phyloP scores from a whole-genome alignment of 37 sponge, comb jelly and placozoan species.

The Haliclona indistincta region DNA sequence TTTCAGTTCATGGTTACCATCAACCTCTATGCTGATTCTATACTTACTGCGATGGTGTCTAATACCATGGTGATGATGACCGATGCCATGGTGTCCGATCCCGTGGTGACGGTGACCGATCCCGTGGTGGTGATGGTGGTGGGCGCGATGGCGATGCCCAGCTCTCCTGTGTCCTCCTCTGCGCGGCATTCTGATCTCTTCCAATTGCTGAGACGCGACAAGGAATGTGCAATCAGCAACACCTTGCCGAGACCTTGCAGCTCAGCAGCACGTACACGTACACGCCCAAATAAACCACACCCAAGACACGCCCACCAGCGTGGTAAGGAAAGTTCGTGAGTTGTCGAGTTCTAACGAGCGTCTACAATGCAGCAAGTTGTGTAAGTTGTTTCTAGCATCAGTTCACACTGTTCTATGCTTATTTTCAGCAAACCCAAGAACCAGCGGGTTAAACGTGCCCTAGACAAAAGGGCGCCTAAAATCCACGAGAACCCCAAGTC shows the following conservation, averaged over 20 bases:
- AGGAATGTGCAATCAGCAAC: background rate
- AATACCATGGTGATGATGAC: slow-evolving; percentile 50
- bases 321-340: no score
- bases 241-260: background rate
- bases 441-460: slow-evolving; percentile 69
- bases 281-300: background rate
- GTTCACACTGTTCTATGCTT: background rate
- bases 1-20: background rate
- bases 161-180: slow-evolving; percentile 31
- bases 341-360: no score
- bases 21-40: slow-evolving; percentile 9
- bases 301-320: background rate
- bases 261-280: background rate
- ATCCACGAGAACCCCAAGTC: slow-evolving; percentile 85
- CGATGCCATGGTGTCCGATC: slow-evolving; percentile 1
- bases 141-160: slow-evolving; percentile 21
- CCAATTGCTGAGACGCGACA: background rate
- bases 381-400: background rate
- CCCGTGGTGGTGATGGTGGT: slow-evolving; percentile 44
- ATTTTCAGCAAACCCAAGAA: slow-evolving; percentile 80
- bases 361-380: slow-evolving; percentile 4
- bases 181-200: slow-evolving; percentile 31
- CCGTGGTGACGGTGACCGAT: slow-evolving; percentile 37
- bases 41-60: slow-evolving; percentile 23
- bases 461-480: slow-evolving; percentile 76